Percentiles rank a stretch among this genome's conserved stretches.
Evolutionary conservation across 2,113 vertebrate genomes (phyloP).

Genomic region (Podarcis cretensis): DNA sequence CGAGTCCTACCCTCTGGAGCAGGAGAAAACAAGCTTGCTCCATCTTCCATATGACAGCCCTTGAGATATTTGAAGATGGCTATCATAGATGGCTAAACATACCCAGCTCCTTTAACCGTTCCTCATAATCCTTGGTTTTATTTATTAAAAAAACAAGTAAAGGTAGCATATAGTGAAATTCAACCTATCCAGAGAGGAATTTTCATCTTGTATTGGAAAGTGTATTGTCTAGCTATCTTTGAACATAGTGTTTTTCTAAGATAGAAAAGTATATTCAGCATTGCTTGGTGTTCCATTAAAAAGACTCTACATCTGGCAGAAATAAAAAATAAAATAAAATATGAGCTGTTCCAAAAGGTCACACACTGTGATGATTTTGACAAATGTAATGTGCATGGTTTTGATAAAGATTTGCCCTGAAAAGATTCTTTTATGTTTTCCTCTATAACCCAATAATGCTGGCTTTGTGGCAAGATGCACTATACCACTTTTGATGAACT

Average conservation of each 20-base stretch:
- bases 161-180: background rate
- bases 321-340: background rate
- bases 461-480: background rate
- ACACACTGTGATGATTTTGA: slow-evolving; percentile 7
- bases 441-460: slow-evolving; percentile 10
- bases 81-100: too few relatives aligned
- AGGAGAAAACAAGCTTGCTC: too few relatives aligned
- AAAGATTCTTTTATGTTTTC: background rate
- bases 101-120: too few relatives aligned
- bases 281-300: background rate
- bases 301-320: background rate
- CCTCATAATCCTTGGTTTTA: too few relatives aligned
- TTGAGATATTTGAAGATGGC: too few relatives aligned
- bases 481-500: background rate
- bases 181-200: background rate
- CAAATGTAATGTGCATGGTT: background rate
- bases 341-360: slow-evolving; percentile 16
- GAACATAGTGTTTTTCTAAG: background rate
- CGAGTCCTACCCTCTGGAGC: too few relatives aligned
- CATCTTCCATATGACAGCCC: too few relatives aligned
- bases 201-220: background rate
- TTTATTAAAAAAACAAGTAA: background rate
- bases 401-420: background rate
- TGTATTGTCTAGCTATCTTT: background rate
- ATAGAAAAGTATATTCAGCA: background rate